Evolutionary conservation across 2,888 invertebrate species (phyloP).

Genomic region (Platycnemis pennipes): DNA sequence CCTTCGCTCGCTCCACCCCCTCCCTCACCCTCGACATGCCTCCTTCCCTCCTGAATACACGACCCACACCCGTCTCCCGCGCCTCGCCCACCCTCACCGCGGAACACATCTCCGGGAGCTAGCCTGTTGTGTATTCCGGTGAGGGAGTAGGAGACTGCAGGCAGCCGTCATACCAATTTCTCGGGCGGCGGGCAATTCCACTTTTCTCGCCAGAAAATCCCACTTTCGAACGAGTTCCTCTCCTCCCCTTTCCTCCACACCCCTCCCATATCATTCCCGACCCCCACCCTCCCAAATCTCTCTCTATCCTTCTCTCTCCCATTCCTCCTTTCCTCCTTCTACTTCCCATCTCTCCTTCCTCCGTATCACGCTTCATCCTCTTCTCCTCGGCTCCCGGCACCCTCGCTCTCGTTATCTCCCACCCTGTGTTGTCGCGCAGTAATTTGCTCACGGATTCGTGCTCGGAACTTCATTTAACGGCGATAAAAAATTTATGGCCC

Average conservation of each 20-base stretch:
- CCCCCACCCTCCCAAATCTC: neutral
- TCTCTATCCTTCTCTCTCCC: neutral
- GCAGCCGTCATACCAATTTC: constrained; percentile 52
- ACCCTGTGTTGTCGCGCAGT: neutral
- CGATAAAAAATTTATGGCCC: neutral
- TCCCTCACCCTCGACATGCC: neutral
- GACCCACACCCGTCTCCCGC: neutral
- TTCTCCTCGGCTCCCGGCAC: neutral
- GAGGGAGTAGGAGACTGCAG: constrained; percentile 52
- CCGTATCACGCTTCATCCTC: neutral
- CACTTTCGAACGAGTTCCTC: neutral
- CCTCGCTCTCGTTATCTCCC: too few relatives aligned
- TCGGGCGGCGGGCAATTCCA: constrained; percentile 46
- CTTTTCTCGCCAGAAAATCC: constrained; percentile 48
- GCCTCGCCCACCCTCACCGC: neutral
- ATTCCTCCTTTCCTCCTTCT: neutral
- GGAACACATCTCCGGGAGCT: constrained; percentile 8
- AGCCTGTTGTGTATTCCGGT: constrained; percentile 56
- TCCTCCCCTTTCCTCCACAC: neutral
- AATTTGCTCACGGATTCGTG: neutral
- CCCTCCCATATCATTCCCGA: neutral
- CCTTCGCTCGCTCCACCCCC: constrained; percentile 37
- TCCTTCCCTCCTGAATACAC: neutral
- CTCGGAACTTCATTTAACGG: neutral
- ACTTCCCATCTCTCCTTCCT: neutral